These are phyloP conservation scores for Tenebrio molitor DNA, from an alignment of 1,140 invertebrate genomes.

Conservation along the genomic window DNA sequence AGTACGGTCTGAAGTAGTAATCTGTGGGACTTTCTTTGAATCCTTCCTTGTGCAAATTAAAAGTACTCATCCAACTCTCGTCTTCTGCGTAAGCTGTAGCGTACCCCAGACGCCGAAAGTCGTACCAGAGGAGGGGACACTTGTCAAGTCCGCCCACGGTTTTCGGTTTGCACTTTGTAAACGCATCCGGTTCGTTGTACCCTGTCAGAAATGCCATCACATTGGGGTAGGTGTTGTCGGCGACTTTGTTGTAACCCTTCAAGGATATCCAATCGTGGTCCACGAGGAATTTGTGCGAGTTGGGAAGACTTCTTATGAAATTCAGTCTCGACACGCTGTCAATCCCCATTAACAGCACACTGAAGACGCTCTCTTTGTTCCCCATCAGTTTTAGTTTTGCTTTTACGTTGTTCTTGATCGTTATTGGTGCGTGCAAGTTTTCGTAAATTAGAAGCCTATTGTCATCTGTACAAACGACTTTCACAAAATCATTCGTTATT, in stretches of 20 bases:
- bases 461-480: constrained; percentile 66
- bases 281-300: constrained; percentile 75
- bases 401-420: constrained; percentile 59
- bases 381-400: constrained; percentile 43
- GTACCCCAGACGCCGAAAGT: constrained; percentile 73
- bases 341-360: constrained; percentile 81
- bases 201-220: constrained; percentile 83
- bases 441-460: constrained; percentile 66
- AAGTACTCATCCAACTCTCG: constrained; percentile 72
- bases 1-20: constrained; percentile 81
- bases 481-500: constrained; percentile 46
- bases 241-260: constrained; percentile 75
- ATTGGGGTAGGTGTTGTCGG: constrained; percentile 86
- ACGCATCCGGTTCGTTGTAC: constrained; percentile 67
- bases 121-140: constrained; percentile 77
- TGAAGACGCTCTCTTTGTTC: constrained; percentile 57
- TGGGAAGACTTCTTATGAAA: constrained; percentile 81
- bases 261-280: constrained; percentile 68
- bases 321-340: constrained; percentile 86
- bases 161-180: constrained; percentile 68
- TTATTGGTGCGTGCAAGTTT: constrained; percentile 69
- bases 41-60: constrained; percentile 76
- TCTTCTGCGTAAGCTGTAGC: constrained; percentile 78
- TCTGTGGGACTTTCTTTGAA: constrained; percentile 80
- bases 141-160: constrained; percentile 68